Conservation (phyloP, 2,113 vertebrate genomes). For the Antigone vipio region DNA sequence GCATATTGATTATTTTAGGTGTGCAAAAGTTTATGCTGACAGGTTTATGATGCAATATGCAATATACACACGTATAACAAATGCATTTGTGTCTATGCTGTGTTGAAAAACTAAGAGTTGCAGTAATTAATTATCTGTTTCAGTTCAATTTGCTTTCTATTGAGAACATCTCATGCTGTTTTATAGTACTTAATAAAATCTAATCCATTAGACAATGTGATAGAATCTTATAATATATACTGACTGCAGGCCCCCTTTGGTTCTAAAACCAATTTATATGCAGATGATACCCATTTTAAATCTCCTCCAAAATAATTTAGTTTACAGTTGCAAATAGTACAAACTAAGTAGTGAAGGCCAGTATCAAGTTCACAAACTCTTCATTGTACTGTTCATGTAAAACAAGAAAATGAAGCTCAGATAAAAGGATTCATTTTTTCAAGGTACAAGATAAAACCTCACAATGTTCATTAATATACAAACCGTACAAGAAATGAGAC, state of each 20-base stretch:
- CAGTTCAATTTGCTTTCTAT: slow-evolving; percentile 70
- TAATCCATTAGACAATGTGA: slow-evolving; percentile 74
- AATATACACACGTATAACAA: background rate
- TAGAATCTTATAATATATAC: slow-evolving; percentile 73
- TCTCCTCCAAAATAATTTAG: slow-evolving; percentile 75
- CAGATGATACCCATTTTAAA: slow-evolving; percentile 79
- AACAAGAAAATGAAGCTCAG: background rate
- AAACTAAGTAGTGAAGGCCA: slow-evolving; percentile 50
- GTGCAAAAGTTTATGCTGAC: background rate
- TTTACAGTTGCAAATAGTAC: slow-evolving; percentile 73
- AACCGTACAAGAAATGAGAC: background rate
- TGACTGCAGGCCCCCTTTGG: slow-evolving; percentile 70
- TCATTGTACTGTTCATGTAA: background rate
- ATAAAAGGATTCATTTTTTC: background rate
- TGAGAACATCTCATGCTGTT: slow-evolving; percentile 62
- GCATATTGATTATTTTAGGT: background rate
- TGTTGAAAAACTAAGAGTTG: slow-evolving; percentile 60
- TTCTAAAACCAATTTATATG: slow-evolving; percentile 83
- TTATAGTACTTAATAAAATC: slow-evolving; percentile 80
- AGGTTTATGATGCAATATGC: slow-evolving; percentile 17
- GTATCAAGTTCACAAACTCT: background rate
- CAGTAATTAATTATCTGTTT: slow-evolving; percentile 78
- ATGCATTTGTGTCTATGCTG: background rate
- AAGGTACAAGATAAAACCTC: background rate
- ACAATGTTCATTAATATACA: background rate